phyloP scores from a whole-genome alignment of 2,888 invertebrate genomes.

The Frankliniella fusca region DNA sequence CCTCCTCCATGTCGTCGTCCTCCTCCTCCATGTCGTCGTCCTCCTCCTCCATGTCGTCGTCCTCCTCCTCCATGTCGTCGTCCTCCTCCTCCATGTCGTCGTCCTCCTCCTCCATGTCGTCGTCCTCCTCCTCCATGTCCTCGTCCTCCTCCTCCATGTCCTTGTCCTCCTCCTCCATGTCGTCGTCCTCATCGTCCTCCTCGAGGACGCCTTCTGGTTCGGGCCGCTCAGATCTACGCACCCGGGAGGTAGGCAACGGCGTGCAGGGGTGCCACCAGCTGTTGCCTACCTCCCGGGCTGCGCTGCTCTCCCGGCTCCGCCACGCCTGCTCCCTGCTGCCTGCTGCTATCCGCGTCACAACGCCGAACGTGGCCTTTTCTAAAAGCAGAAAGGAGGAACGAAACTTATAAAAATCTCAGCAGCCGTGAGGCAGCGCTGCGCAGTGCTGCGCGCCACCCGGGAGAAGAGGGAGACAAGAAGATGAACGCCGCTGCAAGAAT shows the following conservation, averaged over 20 bases:
- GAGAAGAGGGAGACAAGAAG: neutral
- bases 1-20: neutral
- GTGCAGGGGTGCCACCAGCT: neutral
- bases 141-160: neutral
- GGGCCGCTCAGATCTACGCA: neutral
- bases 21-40: neutral
- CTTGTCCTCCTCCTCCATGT: neutral
- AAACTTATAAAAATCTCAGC: conserved; percentile 16
- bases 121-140: neutral
- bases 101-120: neutral
- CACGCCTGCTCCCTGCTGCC: too few species aligned
- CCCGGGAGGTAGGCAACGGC: neutral
- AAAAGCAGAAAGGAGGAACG: neutral
- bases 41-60: neutral
- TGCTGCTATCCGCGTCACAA: too few species aligned
- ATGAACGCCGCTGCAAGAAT: conserved; percentile 12
- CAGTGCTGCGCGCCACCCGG: neutral
- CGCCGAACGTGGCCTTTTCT: neutral
- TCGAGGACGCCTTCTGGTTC: too few species aligned
- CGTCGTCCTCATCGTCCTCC: neutral
- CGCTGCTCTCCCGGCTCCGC: too few species aligned
- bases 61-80: neutral
- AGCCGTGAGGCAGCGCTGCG: neutral
- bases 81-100: neutral
- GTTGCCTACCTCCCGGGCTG: neutral